Conservation (phyloP, 2,113 vertebrate genomes). For the Sclerurus mexicanus region DNA sequence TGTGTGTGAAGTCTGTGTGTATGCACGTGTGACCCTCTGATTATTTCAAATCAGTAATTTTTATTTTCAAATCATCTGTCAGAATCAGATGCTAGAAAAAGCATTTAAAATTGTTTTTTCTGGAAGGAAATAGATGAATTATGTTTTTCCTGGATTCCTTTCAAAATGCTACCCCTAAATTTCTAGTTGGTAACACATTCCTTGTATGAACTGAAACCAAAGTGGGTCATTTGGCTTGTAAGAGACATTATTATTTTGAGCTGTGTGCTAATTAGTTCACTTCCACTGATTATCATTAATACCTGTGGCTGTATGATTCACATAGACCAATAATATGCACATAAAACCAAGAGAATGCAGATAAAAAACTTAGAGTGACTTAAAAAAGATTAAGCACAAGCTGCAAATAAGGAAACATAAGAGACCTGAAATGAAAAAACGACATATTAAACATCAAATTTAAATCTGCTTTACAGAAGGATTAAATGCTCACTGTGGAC, state of each 20-base stretch:
- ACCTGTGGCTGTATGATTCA: not conserved
- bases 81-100: not conserved
- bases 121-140: not conserved
- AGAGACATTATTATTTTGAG: slow-evolving; percentile 27
- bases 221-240: slow-evolving; percentile 1
- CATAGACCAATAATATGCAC: not conserved
- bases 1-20: not conserved
- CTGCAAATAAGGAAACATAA: slow-evolving; percentile 5
- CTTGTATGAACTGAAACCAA: slow-evolving; percentile 12
- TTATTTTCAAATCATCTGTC: not conserved
- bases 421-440: slow-evolving; percentile 4
- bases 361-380: slow-evolving; percentile 23
- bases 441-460: slow-evolving; percentile 59
- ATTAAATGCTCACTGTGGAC: slow-evolving; percentile 57
- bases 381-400: slow-evolving; percentile 59
- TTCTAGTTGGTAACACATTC: not conserved
- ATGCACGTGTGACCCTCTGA: not conserved
- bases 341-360: not conserved
- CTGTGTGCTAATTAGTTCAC: slow-evolving; percentile 31
- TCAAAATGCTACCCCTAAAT: not conserved
- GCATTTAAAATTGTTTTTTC: not conserved
- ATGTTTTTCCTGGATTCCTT: not conserved
- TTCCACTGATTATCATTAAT: slow-evolving; percentile 21
- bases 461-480: slow-evolving; percentile 63
- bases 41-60: not conserved